Base-by-base conservation (phyloP, 2,888 invertebrate genomes). In the Mesochorus sp. region DNA sequence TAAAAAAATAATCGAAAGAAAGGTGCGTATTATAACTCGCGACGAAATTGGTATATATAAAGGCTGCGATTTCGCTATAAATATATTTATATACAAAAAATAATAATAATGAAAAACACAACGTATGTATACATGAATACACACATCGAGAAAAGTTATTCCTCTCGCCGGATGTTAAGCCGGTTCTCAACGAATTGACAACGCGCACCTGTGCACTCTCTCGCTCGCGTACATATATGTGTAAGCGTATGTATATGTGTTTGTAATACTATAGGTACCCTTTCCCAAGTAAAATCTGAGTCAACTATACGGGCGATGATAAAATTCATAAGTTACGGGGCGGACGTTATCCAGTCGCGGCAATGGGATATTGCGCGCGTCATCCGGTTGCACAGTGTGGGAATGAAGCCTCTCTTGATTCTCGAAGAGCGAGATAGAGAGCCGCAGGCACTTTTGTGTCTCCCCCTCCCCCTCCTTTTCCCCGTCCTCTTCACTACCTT, bases 321-420 rank as follows among this genome's bases (percentile, higher is more conserved):
- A 76, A 79, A 73, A 79, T 79, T 78, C 70, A 70, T 73, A 80
- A 76, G 72, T 76, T 79, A 80, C 79, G 79, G 70, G 72, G 64
- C 70, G 64, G 68, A 80, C 67, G 72, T 80, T 80, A 80, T 78
- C 57, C 78, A 66, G 64, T 76, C 51, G n/a, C n/a, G 67, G 67
- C 67, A 62, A 76, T 64, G 78, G 78, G 53, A 70, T 72, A 75
- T 75, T 75, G 75, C 75, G 78, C 53, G 62, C 62, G 57, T 80
- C 80, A 76, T 80, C 80, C 80, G 78, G 80, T 80, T 76, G 73
- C 77, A 14, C 44, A 64, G 76, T 84, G 84, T 82, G 85, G 82
- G 85, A 85, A 85, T 68, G 37, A 73, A 64, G 61, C 39, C 72
- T 51, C 71, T 42, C 42, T 37, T 17, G 47, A 21, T 59, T 57